phyloP scores from a whole-genome alignment of 2,888 invertebrate genomes.

The Unio delphinus region DNA sequence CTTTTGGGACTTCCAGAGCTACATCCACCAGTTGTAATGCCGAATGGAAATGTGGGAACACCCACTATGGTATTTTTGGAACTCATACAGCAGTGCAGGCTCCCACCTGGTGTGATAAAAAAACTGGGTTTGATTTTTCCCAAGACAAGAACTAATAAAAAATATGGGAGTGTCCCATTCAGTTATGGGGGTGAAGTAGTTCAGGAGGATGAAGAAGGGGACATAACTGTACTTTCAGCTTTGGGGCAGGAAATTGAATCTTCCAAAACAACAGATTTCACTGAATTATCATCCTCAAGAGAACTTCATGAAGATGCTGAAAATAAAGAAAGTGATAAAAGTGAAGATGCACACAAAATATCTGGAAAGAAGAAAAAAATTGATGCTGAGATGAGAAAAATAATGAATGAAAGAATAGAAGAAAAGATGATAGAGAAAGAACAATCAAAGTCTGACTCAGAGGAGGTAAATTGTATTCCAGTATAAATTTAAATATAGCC shows the following conservation, averaged over 20 bases:
- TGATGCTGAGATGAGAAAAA: slow-evolving; percentile 35
- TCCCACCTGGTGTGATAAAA: slow-evolving; percentile 72
- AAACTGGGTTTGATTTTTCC: slow-evolving; percentile 72
- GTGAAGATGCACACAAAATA: neutral
- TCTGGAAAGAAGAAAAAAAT: slow-evolving; percentile 21
- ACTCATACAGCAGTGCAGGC: slow-evolving; percentile 72
- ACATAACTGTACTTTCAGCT: slow-evolving; percentile 35
- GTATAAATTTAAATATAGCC: neutral
- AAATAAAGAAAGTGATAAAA: slow-evolving; percentile 5
- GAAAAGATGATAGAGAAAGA: slow-evolving; percentile 52
- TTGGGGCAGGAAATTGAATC: slow-evolving; percentile 34
- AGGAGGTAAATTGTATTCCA: slow-evolving; percentile 32
- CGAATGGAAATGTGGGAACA: slow-evolving; percentile 76
- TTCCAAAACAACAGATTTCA: slow-evolving; percentile 17
- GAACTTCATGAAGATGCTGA: slow-evolving; percentile 2
- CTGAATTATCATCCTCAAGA: neutral
- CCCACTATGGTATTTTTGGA: slow-evolving; percentile 73
- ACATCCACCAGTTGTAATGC: slow-evolving; percentile 71
- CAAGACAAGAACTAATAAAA: slow-evolving; percentile 63
- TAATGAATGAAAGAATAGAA: slow-evolving; percentile 57
- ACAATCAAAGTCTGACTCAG: slow-evolving; percentile 32
- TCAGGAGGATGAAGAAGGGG: slow-evolving; percentile 25
- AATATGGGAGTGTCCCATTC: slow-evolving; percentile 72
- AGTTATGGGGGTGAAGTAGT: slow-evolving; percentile 62
- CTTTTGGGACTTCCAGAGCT: slow-evolving; percentile 63